Conservation (phyloP, 2,888 invertebrate genomes). For the Pyrgus malvae region DNA sequence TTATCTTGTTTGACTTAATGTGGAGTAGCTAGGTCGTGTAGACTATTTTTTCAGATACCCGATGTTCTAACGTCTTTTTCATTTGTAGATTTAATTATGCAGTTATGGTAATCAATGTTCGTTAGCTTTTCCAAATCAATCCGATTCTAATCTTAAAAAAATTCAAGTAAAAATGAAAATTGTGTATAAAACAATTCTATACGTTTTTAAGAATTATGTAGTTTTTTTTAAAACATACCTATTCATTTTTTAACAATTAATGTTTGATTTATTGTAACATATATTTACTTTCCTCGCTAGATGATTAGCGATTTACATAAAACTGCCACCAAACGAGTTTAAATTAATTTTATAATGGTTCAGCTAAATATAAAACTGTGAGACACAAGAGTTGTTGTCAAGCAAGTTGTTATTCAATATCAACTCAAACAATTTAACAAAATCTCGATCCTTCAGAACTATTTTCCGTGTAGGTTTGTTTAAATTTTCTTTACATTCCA, state of each 20-base stretch:
- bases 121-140: no score
- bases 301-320: no score
- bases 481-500: slow-evolving; percentile 14
- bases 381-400: no score
- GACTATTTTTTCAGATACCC: not conserved
- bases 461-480: not conserved
- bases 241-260: no score
- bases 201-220: no score
- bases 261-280: not conserved
- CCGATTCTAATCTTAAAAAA: no score
- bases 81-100: not conserved
- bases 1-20: slow-evolving; percentile 5
- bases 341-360: not conserved
- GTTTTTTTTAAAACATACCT: no score
- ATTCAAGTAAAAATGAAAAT: no score
- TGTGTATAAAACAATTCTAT: no score
- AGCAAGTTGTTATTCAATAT: no score
- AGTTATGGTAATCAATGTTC: not conserved
- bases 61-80: not conserved
- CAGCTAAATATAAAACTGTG: not conserved
- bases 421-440: no score
- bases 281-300: no score
- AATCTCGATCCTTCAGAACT: not conserved
- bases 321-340: not conserved
- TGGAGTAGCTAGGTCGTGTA: not conserved